These are phyloP conservation scores for Ciconia boyciana DNA, from an alignment of 2,113 vertebrate genomes.

Conservation along the genomic window DNA sequence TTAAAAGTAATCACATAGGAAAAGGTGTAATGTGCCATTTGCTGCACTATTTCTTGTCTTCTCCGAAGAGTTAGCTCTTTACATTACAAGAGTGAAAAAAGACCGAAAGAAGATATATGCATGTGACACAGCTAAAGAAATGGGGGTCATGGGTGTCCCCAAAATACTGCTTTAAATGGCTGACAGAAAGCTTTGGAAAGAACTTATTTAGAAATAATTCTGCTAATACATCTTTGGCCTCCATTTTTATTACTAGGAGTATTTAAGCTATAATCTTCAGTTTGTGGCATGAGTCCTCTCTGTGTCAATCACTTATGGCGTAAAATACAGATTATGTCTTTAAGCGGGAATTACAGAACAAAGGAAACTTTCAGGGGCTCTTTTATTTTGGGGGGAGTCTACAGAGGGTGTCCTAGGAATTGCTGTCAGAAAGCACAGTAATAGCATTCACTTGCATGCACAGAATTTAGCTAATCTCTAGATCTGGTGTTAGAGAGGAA, in stretches of 20 bases:
- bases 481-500: background rate
- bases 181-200: constrained; percentile 36
- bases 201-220: constrained; percentile 41
- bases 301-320: background rate
- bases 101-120: background rate
- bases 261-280: constrained; percentile 20
- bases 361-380: background rate
- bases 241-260: background rate
- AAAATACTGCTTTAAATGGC: constrained; percentile 26
- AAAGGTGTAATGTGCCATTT: background rate
- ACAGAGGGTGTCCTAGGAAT: background rate
- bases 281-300: background rate
- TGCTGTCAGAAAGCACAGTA: background rate
- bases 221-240: background rate
- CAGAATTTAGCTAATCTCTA: background rate
- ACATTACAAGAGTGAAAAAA: background rate
- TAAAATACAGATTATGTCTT: constrained; percentile 32
- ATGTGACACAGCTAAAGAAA: constrained; percentile 17
- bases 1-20: background rate
- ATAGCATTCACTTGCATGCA: background rate
- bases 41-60: background rate
- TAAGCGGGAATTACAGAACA: constrained; percentile 33
- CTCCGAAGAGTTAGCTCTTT: background rate
- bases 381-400: background rate
- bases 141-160: background rate